Percentiles rank a stretch among this genome's conserved stretches.
Conservation (phyloP, 2,888 invertebrate species). For the Latrodectus hesperus region DNA sequence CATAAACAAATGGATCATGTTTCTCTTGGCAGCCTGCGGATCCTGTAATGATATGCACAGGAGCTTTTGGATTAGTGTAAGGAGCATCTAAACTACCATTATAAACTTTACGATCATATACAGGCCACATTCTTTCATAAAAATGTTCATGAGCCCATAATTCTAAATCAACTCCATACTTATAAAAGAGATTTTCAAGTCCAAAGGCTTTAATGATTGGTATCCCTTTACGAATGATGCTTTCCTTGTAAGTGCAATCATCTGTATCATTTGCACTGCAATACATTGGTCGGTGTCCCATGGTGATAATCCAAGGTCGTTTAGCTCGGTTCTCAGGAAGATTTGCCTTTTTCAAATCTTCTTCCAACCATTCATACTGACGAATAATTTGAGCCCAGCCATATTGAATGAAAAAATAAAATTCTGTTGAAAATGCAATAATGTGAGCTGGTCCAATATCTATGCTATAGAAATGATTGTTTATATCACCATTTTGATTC, state of each 20-base stretch:
- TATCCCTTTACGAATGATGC: slow-evolving; percentile 67
- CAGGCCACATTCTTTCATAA: slow-evolving; percentile 96
- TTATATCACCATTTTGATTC: slow-evolving; percentile 66
- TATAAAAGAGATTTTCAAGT: slow-evolving; percentile 88
- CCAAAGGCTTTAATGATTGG: slow-evolving; percentile 71
- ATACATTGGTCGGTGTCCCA: slow-evolving; percentile 93
- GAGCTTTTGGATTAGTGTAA: slow-evolving; percentile 86
- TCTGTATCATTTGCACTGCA: slow-evolving; percentile 88
- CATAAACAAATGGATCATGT: slow-evolving; percentile 83
- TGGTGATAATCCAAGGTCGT: slow-evolving; percentile 88
- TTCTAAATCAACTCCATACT: slow-evolving; percentile 92
- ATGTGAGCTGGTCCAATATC: slow-evolving; percentile 94
- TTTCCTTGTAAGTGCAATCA: slow-evolving; percentile 80
- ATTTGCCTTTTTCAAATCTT: slow-evolving; percentile 86
- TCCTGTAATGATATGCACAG: slow-evolving; percentile 92
- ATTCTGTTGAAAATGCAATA: slow-evolving; percentile 93
- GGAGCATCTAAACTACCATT: slow-evolving; percentile 82
- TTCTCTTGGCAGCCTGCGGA: slow-evolving; percentile 78
- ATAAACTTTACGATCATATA: slow-evolving; percentile 82
- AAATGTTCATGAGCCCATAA: slow-evolving; percentile 99
- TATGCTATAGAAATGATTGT: slow-evolving; percentile 80
- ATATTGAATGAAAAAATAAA: slow-evolving; percentile 92
- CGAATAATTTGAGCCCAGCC: slow-evolving; percentile 86
- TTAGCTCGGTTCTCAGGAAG: slow-evolving; percentile 82
- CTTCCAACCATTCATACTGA: slow-evolving; percentile 89